Evolutionary conservation across 2,113 vertebrate species (phyloP).

Genomic region (Pavo muticus): DNA sequence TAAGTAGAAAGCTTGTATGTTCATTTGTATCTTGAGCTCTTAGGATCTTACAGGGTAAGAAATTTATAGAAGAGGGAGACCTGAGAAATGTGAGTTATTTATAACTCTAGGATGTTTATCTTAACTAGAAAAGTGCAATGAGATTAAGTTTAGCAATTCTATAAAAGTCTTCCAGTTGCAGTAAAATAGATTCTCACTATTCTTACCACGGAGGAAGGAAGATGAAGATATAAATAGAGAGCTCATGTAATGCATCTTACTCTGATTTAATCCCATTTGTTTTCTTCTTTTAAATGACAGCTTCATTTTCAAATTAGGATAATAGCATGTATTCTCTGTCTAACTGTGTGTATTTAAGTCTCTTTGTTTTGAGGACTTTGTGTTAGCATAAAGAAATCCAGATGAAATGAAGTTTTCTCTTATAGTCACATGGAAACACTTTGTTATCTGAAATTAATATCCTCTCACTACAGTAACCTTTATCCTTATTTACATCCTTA

Average conservation of each 20-base stretch:
- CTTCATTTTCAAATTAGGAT: conserved; percentile 55
- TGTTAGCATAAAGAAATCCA: conserved; percentile 12
- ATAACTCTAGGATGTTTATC: neutral
- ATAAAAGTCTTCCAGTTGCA: neutral
- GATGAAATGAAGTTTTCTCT: neutral
- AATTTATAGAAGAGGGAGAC: neutral
- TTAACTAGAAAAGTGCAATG: neutral
- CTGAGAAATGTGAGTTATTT: neutral
- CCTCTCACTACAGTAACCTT: neutral
- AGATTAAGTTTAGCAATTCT: neutral
- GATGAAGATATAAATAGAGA: neutral
- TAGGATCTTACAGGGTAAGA: neutral
- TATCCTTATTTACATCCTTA: neutral
- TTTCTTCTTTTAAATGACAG: conserved; percentile 28
- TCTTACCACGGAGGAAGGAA: neutral
- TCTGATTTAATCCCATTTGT: neutral
- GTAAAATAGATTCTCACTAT: neutral
- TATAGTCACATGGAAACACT: neutral
- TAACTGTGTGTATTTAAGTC: conserved; percentile 17
- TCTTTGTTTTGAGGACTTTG: conserved; percentile 34
- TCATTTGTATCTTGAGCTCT: neutral
- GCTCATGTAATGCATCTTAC: neutral
- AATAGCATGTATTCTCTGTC: conserved; percentile 8
- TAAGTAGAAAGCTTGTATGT: neutral
- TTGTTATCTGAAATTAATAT: neutral